Percentiles rank a stretch among this genome's conserved stretches.
phyloP scores from a whole-genome alignment of 2,113 vertebrate genomes.

The Galemys pyrenaicus region DNA sequence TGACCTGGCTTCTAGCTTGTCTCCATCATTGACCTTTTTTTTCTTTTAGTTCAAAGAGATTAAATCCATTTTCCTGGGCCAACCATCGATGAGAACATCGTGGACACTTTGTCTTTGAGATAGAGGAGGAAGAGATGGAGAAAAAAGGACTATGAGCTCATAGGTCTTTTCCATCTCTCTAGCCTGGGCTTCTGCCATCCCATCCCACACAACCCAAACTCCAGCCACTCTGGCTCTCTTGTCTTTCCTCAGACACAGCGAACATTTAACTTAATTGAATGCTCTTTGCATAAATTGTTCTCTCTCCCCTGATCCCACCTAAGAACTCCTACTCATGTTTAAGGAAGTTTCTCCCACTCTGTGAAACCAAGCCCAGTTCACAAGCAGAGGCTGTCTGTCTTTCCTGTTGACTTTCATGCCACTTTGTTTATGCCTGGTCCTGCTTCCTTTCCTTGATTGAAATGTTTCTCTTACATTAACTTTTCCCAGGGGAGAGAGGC shows the following conservation, averaged over 20 bases:
- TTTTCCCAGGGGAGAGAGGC: background rate
- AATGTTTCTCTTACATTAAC: background rate
- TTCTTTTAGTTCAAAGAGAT: conserved; percentile 79
- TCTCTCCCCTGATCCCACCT: background rate
- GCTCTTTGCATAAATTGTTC: background rate
- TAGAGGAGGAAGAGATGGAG: conserved; percentile 59
- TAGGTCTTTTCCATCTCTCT: conserved; percentile 54
- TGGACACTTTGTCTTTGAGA: conserved; percentile 69
- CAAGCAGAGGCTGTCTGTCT: background rate
- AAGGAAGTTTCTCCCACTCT: background rate
- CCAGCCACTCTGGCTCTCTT: background rate
- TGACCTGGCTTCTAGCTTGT: conserved; percentile 73
- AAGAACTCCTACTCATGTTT: background rate
- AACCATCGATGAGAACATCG: conserved; percentile 78
- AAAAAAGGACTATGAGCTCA: conserved; percentile 79
- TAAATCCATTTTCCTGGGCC: conserved; percentile 73
- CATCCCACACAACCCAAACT: conserved; percentile 64
- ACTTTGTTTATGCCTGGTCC: background rate
- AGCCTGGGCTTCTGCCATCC: conserved; percentile 66
- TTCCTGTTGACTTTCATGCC: background rate
- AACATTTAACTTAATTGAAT: background rate
- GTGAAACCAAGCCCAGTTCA: background rate
- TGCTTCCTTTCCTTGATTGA: background rate
- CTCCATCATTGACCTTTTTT: conserved; percentile 64
- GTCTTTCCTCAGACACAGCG: background rate